Conservation (phyloP, 2,113 vertebrate species). For the Myotis brandtii region DNA sequence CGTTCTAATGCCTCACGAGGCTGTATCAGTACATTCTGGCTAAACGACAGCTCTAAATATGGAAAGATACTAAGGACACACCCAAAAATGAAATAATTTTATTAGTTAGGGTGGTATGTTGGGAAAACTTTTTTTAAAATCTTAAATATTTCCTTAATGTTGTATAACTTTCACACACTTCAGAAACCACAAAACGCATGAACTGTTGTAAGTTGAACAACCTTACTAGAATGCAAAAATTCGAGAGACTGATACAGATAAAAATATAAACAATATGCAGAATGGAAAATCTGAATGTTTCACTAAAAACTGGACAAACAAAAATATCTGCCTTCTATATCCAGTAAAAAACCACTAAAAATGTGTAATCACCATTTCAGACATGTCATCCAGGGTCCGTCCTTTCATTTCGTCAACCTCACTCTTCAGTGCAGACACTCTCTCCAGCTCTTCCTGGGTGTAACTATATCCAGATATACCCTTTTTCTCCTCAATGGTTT, state of each 20-base stretch:
- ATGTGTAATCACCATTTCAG: constrained; percentile 92
- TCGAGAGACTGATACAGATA: not conserved
- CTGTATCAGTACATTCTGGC: not conserved
- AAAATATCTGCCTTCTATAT: not conserved
- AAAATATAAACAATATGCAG: not conserved
- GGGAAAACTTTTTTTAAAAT: constrained; percentile 39
- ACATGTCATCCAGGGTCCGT: constrained; percentile 95
- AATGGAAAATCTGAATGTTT: constrained; percentile 27
- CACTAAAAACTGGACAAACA: constrained; percentile 24
- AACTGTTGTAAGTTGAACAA: not conserved
- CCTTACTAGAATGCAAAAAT: constrained; percentile 20
- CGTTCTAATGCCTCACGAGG: not conserved
- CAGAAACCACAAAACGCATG: not conserved
- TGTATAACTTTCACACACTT: constrained; percentile 14
- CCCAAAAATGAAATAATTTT: constrained; percentile 13
- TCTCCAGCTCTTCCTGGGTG: constrained; percentile 96
- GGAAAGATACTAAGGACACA: not conserved
- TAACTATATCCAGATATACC: constrained; percentile 96
- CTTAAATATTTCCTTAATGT: constrained; percentile 42
- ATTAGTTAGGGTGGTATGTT: not conserved
- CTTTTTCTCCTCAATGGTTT: constrained; percentile 93
- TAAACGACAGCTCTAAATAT: not conserved
- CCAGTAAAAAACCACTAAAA: not conserved
- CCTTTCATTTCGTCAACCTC: constrained; percentile 97
- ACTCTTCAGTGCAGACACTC: constrained; percentile 96